phyloP scores from a whole-genome alignment of 35 echinoderm and acorn worm species.

The Heliocidaris erythrogramma region DNA sequence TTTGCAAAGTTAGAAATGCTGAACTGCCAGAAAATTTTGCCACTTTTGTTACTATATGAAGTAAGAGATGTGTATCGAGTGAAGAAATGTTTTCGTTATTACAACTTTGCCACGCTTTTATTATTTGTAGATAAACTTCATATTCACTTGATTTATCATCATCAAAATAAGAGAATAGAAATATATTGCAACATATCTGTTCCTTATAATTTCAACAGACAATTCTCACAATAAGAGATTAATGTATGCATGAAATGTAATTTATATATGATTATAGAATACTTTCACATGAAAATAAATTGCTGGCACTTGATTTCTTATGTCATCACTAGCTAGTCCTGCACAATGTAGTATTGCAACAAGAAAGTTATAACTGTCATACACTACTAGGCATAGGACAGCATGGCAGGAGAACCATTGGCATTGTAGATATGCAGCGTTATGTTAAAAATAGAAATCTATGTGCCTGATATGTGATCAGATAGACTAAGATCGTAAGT shows the following conservation, averaged over 20 bases:
- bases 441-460: not conserved
- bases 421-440: not conserved
- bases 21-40: not conserved
- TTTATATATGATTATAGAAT: not conserved
- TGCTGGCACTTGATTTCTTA: not conserved
- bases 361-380: not conserved
- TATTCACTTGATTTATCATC: not conserved
- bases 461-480: not conserved
- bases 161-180: not conserved
- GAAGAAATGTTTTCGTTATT: no score
- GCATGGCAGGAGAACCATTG: not conserved
- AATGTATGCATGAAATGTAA: not conserved
- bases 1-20: not conserved
- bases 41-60: not conserved
- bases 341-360: not conserved
- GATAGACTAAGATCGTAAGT: not conserved
- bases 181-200: no score
- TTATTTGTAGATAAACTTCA: not conserved
- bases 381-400: not conserved
- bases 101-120: no score
- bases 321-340: not conserved
- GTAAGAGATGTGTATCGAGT: no score
- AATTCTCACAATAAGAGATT: no score
- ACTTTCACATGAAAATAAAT: not conserved
- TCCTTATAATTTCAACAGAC: no score